Evolutionary conservation across 2,888 invertebrate genomes (phyloP).

Genomic region (Ethmia dodecea): DNA sequence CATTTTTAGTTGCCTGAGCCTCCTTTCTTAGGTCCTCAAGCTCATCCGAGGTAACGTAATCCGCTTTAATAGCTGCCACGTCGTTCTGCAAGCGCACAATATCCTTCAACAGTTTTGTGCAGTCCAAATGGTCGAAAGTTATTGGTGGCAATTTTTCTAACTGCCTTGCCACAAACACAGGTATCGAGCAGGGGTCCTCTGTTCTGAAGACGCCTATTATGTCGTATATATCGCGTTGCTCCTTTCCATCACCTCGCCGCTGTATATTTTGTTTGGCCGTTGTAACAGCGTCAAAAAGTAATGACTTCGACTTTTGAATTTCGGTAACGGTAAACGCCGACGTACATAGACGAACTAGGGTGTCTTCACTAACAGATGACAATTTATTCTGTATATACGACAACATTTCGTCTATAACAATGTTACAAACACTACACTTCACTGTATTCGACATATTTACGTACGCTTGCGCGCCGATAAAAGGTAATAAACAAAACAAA

Average conservation of each 20-base stretch:
- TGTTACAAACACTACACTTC: constrained; percentile 13
- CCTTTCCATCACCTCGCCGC: constrained; percentile 5
- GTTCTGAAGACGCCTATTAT: constrained; percentile 4
- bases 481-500: background rate
- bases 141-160: constrained; percentile 10
- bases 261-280: constrained; percentile 1
- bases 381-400: constrained; percentile 17
- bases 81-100: constrained; percentile 1
- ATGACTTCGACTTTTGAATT: constrained; percentile 5
- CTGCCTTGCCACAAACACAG: constrained; percentile 8
- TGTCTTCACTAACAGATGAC: constrained; percentile 10
- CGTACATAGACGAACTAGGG: constrained; percentile 7
- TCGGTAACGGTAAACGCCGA: constrained; percentile 6
- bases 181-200: constrained; percentile 4
- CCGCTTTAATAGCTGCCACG: background rate
- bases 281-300: constrained; percentile 6
- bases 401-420: constrained; percentile 14
- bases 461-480: too few species aligned
- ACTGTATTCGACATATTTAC: constrained; percentile 1
- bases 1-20: background rate
- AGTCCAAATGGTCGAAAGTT: constrained; percentile 4
- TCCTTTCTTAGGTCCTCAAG: background rate
- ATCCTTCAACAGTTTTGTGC: constrained; percentile 11
- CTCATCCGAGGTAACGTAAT: background rate
- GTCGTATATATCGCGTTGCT: constrained; percentile 3